Conservation (phyloP, 2,113 vertebrate genomes). For the Sterrhoptilus dennistouni region DNA sequence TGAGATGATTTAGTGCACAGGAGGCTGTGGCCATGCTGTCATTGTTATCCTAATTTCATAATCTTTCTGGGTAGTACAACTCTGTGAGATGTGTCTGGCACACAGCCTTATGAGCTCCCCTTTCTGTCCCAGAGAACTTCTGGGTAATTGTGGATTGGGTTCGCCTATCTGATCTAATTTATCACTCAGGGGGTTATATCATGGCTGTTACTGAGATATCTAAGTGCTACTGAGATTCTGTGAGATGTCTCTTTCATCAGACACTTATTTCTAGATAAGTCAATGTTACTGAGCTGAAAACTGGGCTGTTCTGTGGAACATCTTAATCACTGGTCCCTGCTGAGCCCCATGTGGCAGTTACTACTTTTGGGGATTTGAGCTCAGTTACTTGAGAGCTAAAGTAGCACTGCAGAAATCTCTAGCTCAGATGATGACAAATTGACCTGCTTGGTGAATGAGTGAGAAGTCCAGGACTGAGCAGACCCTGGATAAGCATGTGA, state of each 20-base stretch:
- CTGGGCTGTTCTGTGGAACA: not conserved
- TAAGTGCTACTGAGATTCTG: conserved; percentile 36
- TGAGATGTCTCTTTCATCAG: conserved; percentile 44
- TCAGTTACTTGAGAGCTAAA: not conserved
- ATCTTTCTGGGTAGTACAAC: conserved; percentile 5
- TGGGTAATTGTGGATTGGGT: conserved; percentile 9
- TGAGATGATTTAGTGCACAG: not conserved
- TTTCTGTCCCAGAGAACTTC: conserved; percentile 34
- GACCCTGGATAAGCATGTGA: not conserved
- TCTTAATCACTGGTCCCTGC: conserved; percentile 10
- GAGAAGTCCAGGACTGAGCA: not conserved
- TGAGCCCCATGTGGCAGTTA: not conserved
- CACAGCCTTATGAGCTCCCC: not conserved
- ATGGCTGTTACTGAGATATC: conserved; percentile 17
- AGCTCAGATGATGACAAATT: not conserved
- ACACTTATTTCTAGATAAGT: conserved; percentile 33
- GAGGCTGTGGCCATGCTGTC: not conserved
- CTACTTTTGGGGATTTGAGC: not conserved
- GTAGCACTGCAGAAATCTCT: not conserved
- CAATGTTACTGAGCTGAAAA: conserved; percentile 24
- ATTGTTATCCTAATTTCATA: conserved; percentile 6
- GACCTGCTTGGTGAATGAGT: not conserved
- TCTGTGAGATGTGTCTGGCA: not conserved
- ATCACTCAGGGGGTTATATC: conserved; percentile 47
- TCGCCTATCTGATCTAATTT: conserved; percentile 54